Base-by-base conservation (phyloP, 2,797 vertebrate species). In the Sarcophilus harrisii region DNA sequence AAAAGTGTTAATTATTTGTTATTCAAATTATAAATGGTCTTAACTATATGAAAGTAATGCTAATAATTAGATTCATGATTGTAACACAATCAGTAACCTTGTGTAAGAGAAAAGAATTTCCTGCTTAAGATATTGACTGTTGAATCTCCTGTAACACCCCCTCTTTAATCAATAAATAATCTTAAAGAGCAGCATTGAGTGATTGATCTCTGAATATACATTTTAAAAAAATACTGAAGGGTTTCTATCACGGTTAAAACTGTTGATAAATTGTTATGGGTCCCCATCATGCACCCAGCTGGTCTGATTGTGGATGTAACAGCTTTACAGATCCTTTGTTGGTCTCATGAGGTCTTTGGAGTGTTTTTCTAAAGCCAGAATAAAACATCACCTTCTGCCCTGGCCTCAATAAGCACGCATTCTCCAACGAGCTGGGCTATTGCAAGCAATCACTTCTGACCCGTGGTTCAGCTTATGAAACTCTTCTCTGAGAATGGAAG, bases 141-240 rank as follows among this genome's bases (percentile, higher is more conserved):
- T 96, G 58, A 95, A 95, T 96, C 81, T 95, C n/a, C 96, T 91
- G 62, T 96, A 97, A 96, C 96, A 97, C 93, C 57, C 96, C 66
- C 92, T 94, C 95, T 92, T 87, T 97, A 96, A 95, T 89, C 97
- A 97, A 58, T 94, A 98, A 97, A 97, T 97, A 97, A 97, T 81
- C 95, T 91, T 96, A 95, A 96, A 81, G 94, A n/a, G 92, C 93
- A 97, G 93, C 24, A 91, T 10, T 92, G 45, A 60, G 32, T 95
- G 93, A 93, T 97, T 97, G 95, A 98, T 97, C 58, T 98, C 94
- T 95, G 81, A 54, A 90, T 91, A 87, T 94, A 87, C 95, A 96
- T 94, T 95, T 14, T 5, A 96, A 96, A 97, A 96, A 96, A 91
- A 98, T 96, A 97, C 93, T 96, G 96, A 97, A 97, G 95, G 73